Evolutionary conservation across 2,888 invertebrate species (phyloP), one percentile per base, ranked within the genome.

Genomic region (Allygus modestus): DNA sequence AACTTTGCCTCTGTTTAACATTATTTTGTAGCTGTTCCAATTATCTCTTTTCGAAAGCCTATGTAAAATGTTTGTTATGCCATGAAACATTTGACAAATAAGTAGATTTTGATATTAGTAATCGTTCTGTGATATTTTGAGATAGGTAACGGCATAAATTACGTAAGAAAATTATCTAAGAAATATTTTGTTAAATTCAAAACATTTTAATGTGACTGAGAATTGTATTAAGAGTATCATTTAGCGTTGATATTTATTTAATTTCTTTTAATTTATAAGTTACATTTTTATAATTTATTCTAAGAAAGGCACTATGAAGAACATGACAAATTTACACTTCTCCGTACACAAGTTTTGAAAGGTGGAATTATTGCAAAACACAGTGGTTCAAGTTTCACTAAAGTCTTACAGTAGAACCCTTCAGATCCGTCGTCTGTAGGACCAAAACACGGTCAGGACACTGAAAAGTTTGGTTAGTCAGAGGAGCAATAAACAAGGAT

Each of bases 61-160:
- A 23, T 9, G 20, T 28, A 15, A 65, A 58, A 58, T 58, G 37
- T n/a, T n/a, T n/a, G n/a, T 37, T 51, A 20, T 58, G 58, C 58
- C 7, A 26, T 23, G 7, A 58, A 58, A 58, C 12, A 23, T 58
- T 20, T 58, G 58, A 69, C 23, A 69, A 69, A 33, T 69, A 69
- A 69, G 37, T 33, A 69, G 28, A 61, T 9, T 28, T 69, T 69
- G 31, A 69, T 71, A 71, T 71, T 71, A 41, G 37, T 41, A 71
- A n/a, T 37, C 9, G 41, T 71, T 71, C 71, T 71, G 71, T 71
- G 71, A 71, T 71, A 71, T 71, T 71, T 71, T 71, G 37, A 31
- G 41, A 41, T 71, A 71, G 41, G 71, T 33, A 12, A 71, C 23
- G 17, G 46, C 1, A 23, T 58, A 15, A 58, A 58, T 11, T 58